A percentile compares a stretch with the other conserved stretches of the same genome.
phyloP scores from a whole-genome alignment of 2,888 invertebrate genomes.

The Tortricodes alternella region DNA sequence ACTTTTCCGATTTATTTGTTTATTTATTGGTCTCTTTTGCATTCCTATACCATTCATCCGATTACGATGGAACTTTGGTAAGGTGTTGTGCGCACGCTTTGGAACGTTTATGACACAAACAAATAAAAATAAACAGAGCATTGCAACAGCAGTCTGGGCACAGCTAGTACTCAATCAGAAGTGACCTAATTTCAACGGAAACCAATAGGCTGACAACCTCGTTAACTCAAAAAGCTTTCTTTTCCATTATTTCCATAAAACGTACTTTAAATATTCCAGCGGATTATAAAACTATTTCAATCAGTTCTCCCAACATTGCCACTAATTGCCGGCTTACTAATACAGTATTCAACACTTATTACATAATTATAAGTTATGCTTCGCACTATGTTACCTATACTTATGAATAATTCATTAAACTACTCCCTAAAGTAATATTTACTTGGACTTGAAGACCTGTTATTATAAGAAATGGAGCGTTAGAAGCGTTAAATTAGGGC shows the following conservation, averaged over 20 bases:
- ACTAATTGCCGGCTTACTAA: background rate
- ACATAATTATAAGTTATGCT: constrained; percentile 10
- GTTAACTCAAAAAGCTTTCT: background rate
- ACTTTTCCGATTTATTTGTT: too few relatives aligned
- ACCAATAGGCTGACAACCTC: too few relatives aligned
- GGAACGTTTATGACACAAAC: too few relatives aligned
- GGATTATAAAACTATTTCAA: background rate
- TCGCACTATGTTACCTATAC: constrained; percentile 17
- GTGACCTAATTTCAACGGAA: too few relatives aligned
- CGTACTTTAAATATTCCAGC: background rate
- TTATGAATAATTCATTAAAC: constrained; percentile 18
- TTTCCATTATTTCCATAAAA: background rate
- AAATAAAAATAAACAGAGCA: too few relatives aligned
- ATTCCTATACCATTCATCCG: too few relatives aligned
- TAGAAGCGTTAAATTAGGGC: constrained; percentile 15
- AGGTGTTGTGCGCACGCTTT: too few relatives aligned
- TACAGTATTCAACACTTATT: constrained; percentile 14
- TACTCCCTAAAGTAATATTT: constrained; percentile 18
- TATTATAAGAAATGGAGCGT: constrained; percentile 16
- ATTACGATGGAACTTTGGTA: too few relatives aligned
- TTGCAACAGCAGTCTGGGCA: too few relatives aligned
- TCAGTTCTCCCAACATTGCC: background rate
- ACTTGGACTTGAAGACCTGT: background rate
- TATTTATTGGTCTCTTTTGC: too few relatives aligned
- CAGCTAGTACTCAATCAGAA: too few relatives aligned